Base-by-base conservation (phyloP, 2,888 invertebrate genomes). In the Epistrophe eligans region DNA sequence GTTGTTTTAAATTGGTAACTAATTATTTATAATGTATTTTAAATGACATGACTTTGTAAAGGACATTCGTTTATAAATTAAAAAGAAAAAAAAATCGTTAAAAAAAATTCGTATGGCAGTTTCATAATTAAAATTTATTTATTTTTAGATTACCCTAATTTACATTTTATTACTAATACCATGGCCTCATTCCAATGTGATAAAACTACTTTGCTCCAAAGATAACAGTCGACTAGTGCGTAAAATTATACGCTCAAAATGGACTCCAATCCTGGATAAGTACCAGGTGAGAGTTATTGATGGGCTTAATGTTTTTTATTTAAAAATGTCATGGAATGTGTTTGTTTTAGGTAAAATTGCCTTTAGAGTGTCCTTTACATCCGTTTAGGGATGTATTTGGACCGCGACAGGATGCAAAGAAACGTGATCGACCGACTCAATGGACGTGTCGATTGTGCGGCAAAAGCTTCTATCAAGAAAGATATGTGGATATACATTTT, bases 381-480 rank as follows among this genome's bases (percentile, higher is more conserved):
- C 97, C 97, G 50, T 94, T 95, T 89, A 95, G 98, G 90, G 98
- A 98, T 93, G 96, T 98, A 89, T 97, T 97, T 93, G 96, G 96
- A 89, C 97, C 97, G 24, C 97, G 97, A 92, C 97, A 97, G 93
- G 95, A 95, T 80, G 96, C 97, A 90, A 97, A 97, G 93, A 95
- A 96, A 90, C 96, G 97, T 91, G 97, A 97, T 93, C 95, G 97
- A 88, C 95, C 97, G 19, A 97, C 97, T 45, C 97, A 97, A 93
- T 98, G 98, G 97, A 97, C 97, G 11, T 98, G 98, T 91, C 96
- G 97, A 82, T 95, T 97, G 89, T 98, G 98, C 94, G 98, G 98
- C 89, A 97, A 98, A 93, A 97, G 97, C 88, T 97, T 98, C 93
- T 97, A 97, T 93, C 96, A 97, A 92, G 98, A 98, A 93, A 95